phyloP scores from a whole-genome alignment of 2,888 invertebrate genomes.

The Erebia ligea region DNA sequence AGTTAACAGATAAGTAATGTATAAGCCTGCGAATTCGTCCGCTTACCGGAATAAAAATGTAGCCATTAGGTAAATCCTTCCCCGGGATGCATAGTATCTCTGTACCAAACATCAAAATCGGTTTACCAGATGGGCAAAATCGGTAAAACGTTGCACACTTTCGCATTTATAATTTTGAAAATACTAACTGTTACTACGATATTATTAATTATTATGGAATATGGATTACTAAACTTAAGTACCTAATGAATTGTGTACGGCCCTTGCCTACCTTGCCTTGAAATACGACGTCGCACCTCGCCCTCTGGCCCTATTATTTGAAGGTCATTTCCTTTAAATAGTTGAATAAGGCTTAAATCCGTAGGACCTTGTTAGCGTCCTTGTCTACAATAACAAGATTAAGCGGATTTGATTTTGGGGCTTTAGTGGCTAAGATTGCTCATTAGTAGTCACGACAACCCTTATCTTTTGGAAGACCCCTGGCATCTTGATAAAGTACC shows the following conservation, averaged over 20 bases:
- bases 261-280: not conserved
- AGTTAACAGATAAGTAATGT: too few species aligned
- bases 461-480: not conserved
- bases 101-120: too few species aligned
- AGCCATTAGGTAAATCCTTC: too few species aligned
- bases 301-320: not conserved
- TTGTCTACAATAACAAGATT: slow-evolving; percentile 11
- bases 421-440: slow-evolving; percentile 5
- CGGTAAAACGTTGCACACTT: too few species aligned
- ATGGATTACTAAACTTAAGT: too few species aligned
- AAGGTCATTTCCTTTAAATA: slow-evolving; percentile 4
- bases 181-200: too few species aligned
- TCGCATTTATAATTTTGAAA: too few species aligned
- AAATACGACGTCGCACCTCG: not conserved
- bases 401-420: slow-evolving; percentile 3
- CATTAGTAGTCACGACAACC: not conserved
- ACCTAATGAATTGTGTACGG: not conserved
- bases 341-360: not conserved
- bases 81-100: too few species aligned
- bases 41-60: too few species aligned
- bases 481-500: not conserved
- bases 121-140: too few species aligned
- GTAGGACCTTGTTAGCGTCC: slow-evolving; percentile 1
- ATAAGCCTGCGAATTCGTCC: too few species aligned
- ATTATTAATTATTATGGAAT: too few species aligned